Evolutionary conservation across 2,888 invertebrate genomes (phyloP).

Genomic region (Erebia ligea): DNA sequence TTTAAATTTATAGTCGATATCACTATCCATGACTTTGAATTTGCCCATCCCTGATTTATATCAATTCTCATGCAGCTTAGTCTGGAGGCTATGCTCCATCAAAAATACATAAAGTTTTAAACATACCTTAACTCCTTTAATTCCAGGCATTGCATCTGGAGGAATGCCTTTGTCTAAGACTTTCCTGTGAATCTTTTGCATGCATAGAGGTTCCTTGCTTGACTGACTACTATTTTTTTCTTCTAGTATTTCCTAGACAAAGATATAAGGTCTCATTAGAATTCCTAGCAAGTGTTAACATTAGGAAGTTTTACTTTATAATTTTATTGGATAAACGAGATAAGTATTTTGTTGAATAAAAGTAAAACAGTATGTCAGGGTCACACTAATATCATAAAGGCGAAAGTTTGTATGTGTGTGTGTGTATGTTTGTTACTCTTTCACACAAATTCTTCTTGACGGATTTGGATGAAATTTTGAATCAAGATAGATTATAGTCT

Average conservation of each 20-base stretch:
- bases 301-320: background rate
- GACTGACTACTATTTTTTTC: constrained; percentile 83
- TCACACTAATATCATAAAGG: too few relatives aligned
- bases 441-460: too few relatives aligned
- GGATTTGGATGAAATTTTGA: too few relatives aligned
- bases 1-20: too few relatives aligned
- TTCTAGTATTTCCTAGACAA: constrained; percentile 81
- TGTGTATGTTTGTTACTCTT: too few relatives aligned
- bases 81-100: background rate
- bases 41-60: background rate
- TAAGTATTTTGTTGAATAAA: background rate
- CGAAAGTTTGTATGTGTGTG: too few relatives aligned
- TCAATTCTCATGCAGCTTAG: background rate
- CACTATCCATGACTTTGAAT: too few relatives aligned
- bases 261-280: background rate
- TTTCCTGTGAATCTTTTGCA: constrained; percentile 92
- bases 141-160: constrained; percentile 94
- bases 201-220: constrained; percentile 88
- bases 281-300: constrained; percentile 20
- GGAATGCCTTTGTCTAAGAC: constrained; percentile 95
- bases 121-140: constrained; percentile 88
- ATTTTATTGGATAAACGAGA: background rate
- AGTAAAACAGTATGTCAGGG: too few relatives aligned
- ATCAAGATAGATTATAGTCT: background rate
- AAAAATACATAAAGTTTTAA: background rate